Percentiles rank a stretch among this genome's conserved stretches.
These are phyloP conservation scores for Acrobasis suavella DNA, from an alignment of 2,888 invertebrate genomes.

Conservation along the genomic window DNA sequence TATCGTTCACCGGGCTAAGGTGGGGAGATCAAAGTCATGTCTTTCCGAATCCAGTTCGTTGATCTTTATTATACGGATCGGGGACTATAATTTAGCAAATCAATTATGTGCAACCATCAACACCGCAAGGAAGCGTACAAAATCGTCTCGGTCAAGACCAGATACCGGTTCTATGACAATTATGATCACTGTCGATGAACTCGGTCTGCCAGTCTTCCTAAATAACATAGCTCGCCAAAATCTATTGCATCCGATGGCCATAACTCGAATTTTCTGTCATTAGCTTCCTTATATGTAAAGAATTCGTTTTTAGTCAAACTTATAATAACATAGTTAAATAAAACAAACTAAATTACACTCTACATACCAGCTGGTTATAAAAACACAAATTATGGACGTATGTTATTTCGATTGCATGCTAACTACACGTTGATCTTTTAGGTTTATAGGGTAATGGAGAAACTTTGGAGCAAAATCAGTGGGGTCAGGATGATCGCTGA, in stretches of 20 bases:
- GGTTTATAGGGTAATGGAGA: conserved; percentile 66
- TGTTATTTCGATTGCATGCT: neutral
- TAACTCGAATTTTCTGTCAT: conserved; percentile 26
- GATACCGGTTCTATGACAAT: conserved; percentile 68
- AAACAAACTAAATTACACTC: conserved; percentile 7
- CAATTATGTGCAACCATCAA: conserved; percentile 47
- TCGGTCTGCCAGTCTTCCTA: conserved; percentile 44
- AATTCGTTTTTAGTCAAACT: neutral
- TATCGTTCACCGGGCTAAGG: neutral
- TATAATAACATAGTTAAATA: conserved; percentile 17
- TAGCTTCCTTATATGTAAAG: neutral
- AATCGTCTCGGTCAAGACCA: conserved; percentile 31
- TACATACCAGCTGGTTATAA: conserved; percentile 14
- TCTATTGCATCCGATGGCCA: neutral
- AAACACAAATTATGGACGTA: conserved; percentile 15
- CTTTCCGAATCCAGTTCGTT: conserved; percentile 39
- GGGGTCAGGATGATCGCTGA: conserved; percentile 72
- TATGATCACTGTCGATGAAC: conserved; percentile 66
- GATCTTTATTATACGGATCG: conserved; percentile 39
- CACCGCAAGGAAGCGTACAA: conserved; percentile 47
- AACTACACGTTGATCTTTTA: conserved; percentile 29
- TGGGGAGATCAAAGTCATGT: conserved; percentile 3
- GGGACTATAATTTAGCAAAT: conserved; percentile 48
- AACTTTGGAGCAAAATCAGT: conserved; percentile 56
- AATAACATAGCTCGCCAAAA: conserved; percentile 10